phyloP scores from a whole-genome alignment of 2,113 vertebrate genomes.

The Erythrocebus patas region DNA sequence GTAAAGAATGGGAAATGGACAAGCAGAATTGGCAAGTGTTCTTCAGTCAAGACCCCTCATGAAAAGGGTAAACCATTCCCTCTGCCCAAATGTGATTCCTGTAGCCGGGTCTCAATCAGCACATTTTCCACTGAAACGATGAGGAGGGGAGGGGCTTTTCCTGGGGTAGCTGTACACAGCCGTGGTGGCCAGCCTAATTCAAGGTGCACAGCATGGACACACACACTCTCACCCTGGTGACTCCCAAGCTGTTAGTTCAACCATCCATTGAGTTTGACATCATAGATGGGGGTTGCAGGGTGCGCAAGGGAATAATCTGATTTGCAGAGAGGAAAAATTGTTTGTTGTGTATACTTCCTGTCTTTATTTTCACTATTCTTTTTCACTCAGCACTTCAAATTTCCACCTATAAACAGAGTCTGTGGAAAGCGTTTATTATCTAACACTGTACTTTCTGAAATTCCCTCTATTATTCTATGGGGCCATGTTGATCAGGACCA shows the following conservation, averaged over 20 bases:
- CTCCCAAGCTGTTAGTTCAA: fast-evolving
- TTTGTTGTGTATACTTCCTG: not conserved
- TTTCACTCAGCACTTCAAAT: not conserved
- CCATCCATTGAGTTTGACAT: not conserved
- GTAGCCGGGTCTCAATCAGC: not conserved
- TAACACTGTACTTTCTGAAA: not conserved
- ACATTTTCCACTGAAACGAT: not conserved
- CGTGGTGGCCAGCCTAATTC: not conserved
- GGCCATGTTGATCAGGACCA: not conserved
- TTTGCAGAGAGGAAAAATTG: not conserved
- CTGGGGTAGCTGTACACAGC: not conserved
- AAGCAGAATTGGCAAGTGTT: no score
- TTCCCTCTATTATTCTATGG: fast-evolving
- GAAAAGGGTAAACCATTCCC: not conserved
- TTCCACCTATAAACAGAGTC: no score
- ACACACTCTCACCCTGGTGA: no score
- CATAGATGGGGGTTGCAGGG: not conserved
- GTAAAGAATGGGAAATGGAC: fast-evolving
- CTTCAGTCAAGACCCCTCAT: not conserved
- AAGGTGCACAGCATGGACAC: not conserved
- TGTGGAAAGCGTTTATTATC: not conserved
- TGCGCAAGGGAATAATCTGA: not conserved
- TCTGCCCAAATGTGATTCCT: not conserved
- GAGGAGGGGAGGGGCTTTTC: not conserved
- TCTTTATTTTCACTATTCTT: no score